Evolutionary conservation across 92 coral and sea anemone species (phyloP).

Genomic region (Actinostola sp.): DNA sequence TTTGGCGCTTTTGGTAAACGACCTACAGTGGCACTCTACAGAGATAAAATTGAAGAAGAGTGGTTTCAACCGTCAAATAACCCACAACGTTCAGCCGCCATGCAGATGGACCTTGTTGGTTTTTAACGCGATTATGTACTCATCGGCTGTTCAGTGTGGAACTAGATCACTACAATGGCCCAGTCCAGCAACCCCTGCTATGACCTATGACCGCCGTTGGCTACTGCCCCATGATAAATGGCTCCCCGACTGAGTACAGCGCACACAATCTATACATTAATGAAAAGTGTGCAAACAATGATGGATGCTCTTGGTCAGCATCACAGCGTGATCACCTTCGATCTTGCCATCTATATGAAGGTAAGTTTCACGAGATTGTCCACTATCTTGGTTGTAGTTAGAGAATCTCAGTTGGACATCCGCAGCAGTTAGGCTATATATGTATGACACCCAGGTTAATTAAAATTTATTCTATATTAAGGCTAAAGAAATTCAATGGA

Average conservation of each 20-base stretch:
- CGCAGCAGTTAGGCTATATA: too few relatives aligned
- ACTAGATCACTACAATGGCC: constrained; percentile 5
- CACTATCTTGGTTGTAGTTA: too few relatives aligned
- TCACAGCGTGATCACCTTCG: constrained; percentile 66
- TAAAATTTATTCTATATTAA: background rate
- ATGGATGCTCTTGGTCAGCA: constrained; percentile 21
- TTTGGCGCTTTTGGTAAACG: constrained; percentile 50
- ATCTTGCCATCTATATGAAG: constrained; percentile 60
- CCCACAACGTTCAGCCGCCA: constrained; percentile 7
- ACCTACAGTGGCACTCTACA: constrained; percentile 34
- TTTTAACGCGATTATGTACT: constrained; percentile 34
- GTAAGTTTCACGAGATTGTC: background rate
- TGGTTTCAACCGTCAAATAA: constrained; percentile 25
- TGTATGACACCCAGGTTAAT: too few relatives aligned
- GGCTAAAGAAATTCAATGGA: constrained; percentile 70
- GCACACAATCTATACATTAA: constrained; percentile 56
- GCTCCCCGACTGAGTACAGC: constrained; percentile 55
- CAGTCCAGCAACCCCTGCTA: constrained; percentile 9
- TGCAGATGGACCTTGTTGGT: constrained; percentile 47
- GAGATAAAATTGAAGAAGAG: constrained; percentile 32
- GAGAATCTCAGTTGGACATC: too few relatives aligned
- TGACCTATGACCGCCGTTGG: constrained; percentile 50
- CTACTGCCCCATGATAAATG: constrained; percentile 67
- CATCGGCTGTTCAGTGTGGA: constrained; percentile 36
- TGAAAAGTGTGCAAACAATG: constrained; percentile 59